These are phyloP conservation scores for Ochotona curzoniae DNA, from an alignment of 2,113 vertebrate species.

Conservation along the genomic window DNA sequence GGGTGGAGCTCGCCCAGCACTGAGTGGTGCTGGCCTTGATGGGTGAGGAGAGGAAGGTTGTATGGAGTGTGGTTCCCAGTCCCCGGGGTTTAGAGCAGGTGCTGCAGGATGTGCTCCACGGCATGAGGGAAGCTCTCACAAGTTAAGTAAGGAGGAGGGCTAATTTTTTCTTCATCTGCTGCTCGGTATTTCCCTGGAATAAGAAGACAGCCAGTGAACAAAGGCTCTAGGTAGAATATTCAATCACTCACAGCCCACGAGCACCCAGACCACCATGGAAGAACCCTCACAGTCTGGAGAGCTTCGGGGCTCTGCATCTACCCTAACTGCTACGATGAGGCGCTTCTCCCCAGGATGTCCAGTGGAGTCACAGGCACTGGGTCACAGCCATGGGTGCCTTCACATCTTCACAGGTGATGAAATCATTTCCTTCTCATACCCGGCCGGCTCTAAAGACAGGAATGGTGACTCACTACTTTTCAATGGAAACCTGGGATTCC, in stretches of 20 bases:
- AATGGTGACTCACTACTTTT: constrained; percentile 27
- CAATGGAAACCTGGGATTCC: neutral
- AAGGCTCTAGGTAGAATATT: neutral
- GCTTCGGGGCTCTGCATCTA: neutral
- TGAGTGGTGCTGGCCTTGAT: neutral
- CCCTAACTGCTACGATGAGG: neutral
- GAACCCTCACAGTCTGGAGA: neutral
- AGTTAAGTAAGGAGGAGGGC: constrained; percentile 90
- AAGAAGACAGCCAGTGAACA: constrained; percentile 63
- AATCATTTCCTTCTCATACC: neutral
- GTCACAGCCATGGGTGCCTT: neutral
- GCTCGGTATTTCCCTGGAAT: constrained; percentile 92
- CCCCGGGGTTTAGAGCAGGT: constrained; percentile 79
- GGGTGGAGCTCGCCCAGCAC: fast-evolving
- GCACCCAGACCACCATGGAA: neutral
- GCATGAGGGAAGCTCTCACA: constrained; percentile 93
- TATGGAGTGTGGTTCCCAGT: neutral
- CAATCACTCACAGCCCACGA: neutral
- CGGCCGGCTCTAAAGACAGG: neutral
- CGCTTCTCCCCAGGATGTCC: neutral
- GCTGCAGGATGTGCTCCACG: constrained; percentile 92
- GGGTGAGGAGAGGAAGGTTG: neutral
- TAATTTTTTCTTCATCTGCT: constrained; percentile 92
- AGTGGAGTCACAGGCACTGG: neutral
- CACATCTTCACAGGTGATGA: neutral